Base-by-base conservation (phyloP, 2,797 vertebrate genomes). In the Cottoperca gobio region DNA sequence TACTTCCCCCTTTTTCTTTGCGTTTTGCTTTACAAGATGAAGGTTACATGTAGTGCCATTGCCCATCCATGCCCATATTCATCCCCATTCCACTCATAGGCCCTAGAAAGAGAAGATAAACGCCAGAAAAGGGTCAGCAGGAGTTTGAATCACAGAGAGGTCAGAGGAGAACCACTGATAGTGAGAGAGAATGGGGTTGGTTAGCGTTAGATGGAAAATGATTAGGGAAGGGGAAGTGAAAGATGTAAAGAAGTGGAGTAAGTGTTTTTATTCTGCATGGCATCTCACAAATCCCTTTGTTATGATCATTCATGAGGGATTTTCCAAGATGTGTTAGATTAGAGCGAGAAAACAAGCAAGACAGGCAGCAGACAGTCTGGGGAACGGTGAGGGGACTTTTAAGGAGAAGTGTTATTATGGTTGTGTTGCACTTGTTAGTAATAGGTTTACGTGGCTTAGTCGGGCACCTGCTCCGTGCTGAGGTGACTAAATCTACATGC, bases 1-100 rank as follows among this genome's bases (percentile, higher is more conserved):
- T 99, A 99, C 97, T 96, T 99, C 96, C 97, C 96, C 97, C 96
- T 96, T 94, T 96, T 94, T 96, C 95, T 96, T 96, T 97, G 94
- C 89, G 89, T 94, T 94, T 95, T 93, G 92, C 89, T 93, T 94
- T 94, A 94, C 94, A 94, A 94, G 93, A 90, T 92, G 94, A 88
- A 92, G 92, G 92, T 96, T 96, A 96, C 96, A 96, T 96, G 95
- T 96, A 96, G 94, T 96, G 96, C 96, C 96, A 96, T 93, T 96
- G 96, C 92, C 95, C 96, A 91, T 96, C 96, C 96, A 96, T 96
- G 90, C 96, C 96, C 96, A 96, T 96, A 93, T 96, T 96, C 96
- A 96, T 96, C 86, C 96, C 96, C 96, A 96, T 96, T 93, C 95
- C 96, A 93, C 95, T 95, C 96, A 96, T 96, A 93, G 96, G 96